These are phyloP conservation scores for Manis crassicaudata DNA, from an alignment of 2,797 vertebrate genomes.

Conservation along the genomic window DNA sequence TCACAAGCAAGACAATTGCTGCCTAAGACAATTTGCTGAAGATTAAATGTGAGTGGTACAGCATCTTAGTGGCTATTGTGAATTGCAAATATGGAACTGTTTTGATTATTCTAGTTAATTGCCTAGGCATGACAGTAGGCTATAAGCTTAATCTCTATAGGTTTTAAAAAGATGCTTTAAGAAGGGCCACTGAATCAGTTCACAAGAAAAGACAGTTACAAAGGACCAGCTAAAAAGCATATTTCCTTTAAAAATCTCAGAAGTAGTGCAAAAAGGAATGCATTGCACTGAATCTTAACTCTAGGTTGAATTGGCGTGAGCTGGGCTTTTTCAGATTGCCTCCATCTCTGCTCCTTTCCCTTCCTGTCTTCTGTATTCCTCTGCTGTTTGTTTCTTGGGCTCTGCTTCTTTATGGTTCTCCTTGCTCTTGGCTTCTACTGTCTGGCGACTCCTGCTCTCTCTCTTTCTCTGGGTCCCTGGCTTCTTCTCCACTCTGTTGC, in stretches of 20 bases:
- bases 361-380: background rate
- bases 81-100: background rate
- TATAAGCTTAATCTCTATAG: background rate
- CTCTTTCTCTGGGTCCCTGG: background rate
- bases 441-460: background rate
- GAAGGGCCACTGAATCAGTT: background rate
- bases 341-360: background rate
- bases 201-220: background rate
- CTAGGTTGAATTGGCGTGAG: background rate
- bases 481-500: background rate
- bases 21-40: constrained; percentile 53
- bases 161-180: background rate
- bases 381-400: background rate
- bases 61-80: background rate
- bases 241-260: background rate
- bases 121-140: background rate
- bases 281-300: background rate
- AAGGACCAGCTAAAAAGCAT: constrained; percentile 32
- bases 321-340: background rate
- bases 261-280: background rate
- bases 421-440: background rate
- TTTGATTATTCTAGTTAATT: constrained; percentile 24
- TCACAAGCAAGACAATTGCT: background rate
- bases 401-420: background rate
- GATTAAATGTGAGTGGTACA: background rate